Percentiles rank a stretch among this genome's conserved stretches.
phyloP scores from a whole-genome alignment of 2,113 vertebrate species.

The Misgurnus mizolepis region DNA sequence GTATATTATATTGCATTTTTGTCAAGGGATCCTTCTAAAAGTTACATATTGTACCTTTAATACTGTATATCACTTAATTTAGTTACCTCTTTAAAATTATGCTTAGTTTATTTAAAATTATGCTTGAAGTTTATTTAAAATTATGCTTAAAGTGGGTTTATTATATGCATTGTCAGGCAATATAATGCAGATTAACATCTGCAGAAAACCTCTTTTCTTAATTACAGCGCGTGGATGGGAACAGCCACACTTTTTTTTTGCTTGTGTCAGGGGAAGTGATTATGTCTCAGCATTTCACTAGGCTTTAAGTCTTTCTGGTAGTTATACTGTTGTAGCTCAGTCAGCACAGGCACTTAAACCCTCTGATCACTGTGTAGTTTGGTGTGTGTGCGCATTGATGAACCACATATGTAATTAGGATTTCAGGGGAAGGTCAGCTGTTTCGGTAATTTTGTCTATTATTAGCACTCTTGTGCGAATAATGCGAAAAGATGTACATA shows the following conservation, averaged over 20 bases:
- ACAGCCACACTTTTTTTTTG: constrained; percentile 30
- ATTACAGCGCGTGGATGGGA: not conserved
- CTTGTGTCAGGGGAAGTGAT: constrained; percentile 6
- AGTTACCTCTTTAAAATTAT: too few species aligned
- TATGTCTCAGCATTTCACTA: not conserved
- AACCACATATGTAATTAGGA: constrained; percentile 45
- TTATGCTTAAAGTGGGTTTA: too few species aligned
- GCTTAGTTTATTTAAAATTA: too few species aligned
- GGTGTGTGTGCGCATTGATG: not conserved
- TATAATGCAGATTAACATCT: too few species aligned
- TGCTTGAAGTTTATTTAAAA: too few species aligned
- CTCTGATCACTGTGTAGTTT: not conserved
- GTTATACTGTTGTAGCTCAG: constrained; percentile 5
- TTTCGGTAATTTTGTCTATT: constrained; percentile 27
- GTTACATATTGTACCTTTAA: too few species aligned
- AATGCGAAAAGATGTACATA: not conserved
- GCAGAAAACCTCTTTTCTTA: constrained; percentile 15
- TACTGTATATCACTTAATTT: too few species aligned
- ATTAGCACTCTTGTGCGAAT: constrained; percentile 30
- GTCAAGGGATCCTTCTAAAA: too few species aligned
- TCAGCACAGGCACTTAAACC: constrained; percentile 4
- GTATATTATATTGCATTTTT: too few species aligned
- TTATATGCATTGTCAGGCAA: not conserved
- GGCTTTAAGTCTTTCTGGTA: not conserved
- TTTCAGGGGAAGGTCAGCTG: constrained; percentile 7